Evolutionary conservation across 2,113 vertebrate genomes (phyloP).

Genomic region (Bothrops jararaca): DNA sequence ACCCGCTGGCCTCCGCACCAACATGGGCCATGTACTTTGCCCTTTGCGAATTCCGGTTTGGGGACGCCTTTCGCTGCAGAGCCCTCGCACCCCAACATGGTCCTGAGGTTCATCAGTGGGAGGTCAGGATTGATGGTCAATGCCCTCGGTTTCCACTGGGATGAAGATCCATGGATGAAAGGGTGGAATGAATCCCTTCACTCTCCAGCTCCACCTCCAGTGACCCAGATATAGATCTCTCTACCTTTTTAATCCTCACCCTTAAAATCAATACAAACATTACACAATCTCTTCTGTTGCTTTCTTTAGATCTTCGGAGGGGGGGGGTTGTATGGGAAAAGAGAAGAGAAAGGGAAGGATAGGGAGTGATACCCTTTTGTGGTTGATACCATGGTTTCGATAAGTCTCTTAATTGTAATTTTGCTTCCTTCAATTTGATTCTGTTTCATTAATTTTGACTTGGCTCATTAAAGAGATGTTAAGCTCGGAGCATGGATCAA

Average conservation of each 20-base stretch:
- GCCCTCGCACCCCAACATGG: slow-evolving; percentile 6
- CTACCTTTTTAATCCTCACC: neutral
- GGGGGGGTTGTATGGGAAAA: too few species aligned
- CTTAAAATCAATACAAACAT: neutral
- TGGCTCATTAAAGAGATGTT: neutral
- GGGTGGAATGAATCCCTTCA: neutral
- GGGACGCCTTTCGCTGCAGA: slow-evolving; percentile 1
- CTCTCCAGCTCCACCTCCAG: neutral
- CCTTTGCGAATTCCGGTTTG: neutral
- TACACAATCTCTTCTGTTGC: neutral
- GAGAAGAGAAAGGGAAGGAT: neutral
- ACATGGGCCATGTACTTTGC: slow-evolving; percentile 17
- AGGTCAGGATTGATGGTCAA: slow-evolving; percentile 14
- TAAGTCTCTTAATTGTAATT: neutral
- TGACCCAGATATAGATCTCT: neutral
- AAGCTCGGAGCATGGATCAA: neutral
- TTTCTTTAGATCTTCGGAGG: neutral
- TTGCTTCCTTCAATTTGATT: neutral
- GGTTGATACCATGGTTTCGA: neutral
- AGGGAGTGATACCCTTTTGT: neutral
- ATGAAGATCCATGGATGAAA: neutral
- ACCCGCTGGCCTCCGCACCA: slow-evolving; percentile 10
- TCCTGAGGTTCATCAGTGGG: slow-evolving; percentile 27
- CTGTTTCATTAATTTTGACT: neutral
- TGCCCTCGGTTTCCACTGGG: slow-evolving; percentile 32